Base-by-base conservation (phyloP, 2,888 invertebrate species). In the Andrena flavipes region DNA sequence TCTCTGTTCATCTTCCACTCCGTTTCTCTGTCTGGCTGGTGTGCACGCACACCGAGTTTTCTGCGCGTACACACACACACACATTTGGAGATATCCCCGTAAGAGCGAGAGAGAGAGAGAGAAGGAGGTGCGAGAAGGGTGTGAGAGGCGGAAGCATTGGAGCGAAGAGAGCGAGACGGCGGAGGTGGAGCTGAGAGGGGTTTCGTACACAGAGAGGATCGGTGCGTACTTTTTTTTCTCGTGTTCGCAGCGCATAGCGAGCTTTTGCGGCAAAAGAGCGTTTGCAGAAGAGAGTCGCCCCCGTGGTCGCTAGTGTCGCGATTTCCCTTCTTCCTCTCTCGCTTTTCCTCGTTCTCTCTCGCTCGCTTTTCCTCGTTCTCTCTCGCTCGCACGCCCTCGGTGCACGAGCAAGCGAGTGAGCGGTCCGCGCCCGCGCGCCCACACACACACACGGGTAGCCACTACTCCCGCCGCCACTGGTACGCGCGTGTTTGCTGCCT, bases 181-280 rank as follows among this genome's bases (percentile, higher is more conserved):
- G 7, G 33, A 23, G 23, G 13, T 7, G 60, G 60, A 49, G 42
- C 42, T 4, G 42, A 10, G 33, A 51, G 29, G 10, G 60, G 73
- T 62, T 69, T 69, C 54, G 78, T 75, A 49, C 67, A 79, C 65
- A 54, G 82, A 71, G 82, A 71, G 72, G 63, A 82, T 84, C 80
- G 79, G 84, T 83, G 84, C 85, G 83, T 82, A 78, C 75, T 84
- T 84, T 85, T 86, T 84, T 75, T 72, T 68, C 68, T 59, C 68
- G 62, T 71, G 54, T 42, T 70, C 35, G 65, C 68, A 70, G 82
- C 76, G 85, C 86, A 30, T 20, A 26, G 86, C 84, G 89, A 90
- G 89, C 88, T 90, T 90, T 90, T 89, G 90, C 90, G 87, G 89
- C 84, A 84, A 87, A 86, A 88, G 85, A 85, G 85, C 86, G 87